phyloP scores from a whole-genome alignment of 2,113 vertebrate species.

The Neogobius melanostomus region DNA sequence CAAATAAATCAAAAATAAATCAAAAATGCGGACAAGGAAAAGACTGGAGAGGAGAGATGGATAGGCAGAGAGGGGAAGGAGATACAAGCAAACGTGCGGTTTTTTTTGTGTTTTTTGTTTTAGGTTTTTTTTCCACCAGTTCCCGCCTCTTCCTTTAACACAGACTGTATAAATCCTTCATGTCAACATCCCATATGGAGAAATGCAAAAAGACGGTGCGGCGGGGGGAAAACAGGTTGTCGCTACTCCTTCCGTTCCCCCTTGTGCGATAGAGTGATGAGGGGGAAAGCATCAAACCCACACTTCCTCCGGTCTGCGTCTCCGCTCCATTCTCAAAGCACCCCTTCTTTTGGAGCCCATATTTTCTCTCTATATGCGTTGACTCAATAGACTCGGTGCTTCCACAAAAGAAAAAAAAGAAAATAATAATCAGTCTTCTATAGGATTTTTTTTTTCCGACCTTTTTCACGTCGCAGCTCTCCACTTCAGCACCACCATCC shows the following conservation, averaged over 20 bases:
- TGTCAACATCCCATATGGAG: slow-evolving; percentile 55
- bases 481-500: slow-evolving; percentile 19
- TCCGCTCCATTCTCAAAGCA: slow-evolving; percentile 36
- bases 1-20: slow-evolving; percentile 5
- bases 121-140: slow-evolving; percentile 22
- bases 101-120: too few relatives aligned
- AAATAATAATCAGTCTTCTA: background rate
- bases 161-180: slow-evolving; percentile 67
- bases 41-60: slow-evolving; percentile 13
- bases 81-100: slow-evolving; percentile 23
- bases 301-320: slow-evolving; percentile 51
- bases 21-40: slow-evolving; percentile 12
- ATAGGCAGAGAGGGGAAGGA: slow-evolving; percentile 8
- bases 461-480: slow-evolving; percentile 31
- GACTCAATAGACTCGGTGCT: background rate
- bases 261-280: slow-evolving; percentile 44
- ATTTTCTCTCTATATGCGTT: background rate
- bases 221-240: slow-evolving; percentile 58
- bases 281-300: slow-evolving; percentile 48
- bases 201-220: slow-evolving; percentile 17
- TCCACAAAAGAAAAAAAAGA: too few relatives aligned
- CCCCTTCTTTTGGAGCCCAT: slow-evolving; percentile 4
- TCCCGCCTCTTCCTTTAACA: slow-evolving; percentile 42
- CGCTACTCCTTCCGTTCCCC: slow-evolving; percentile 28
- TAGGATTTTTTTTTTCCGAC: background rate